Conservation (phyloP, 2,888 invertebrate genomes). For the Ormyrus thymus region DNA sequence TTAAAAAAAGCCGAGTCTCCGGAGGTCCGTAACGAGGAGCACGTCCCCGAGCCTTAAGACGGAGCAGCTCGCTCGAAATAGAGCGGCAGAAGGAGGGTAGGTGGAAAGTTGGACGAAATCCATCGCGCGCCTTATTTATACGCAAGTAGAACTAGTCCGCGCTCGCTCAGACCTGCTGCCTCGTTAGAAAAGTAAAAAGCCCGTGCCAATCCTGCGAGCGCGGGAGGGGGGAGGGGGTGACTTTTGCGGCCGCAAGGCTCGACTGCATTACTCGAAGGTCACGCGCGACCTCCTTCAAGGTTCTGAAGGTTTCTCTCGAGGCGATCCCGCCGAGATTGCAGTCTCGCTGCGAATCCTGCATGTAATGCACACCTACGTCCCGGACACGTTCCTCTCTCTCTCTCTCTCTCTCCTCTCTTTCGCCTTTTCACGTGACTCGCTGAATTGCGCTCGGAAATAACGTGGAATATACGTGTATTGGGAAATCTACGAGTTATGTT, state of each 20-base stretch:
- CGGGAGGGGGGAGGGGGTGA: not conserved
- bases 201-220: slow-evolving; percentile 43
- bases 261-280: slow-evolving; percentile 56
- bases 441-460: no score
- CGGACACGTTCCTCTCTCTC: slow-evolving; percentile 3
- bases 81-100: not conserved
- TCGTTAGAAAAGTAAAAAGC: slow-evolving; percentile 49
- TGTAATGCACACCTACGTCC: not conserved
- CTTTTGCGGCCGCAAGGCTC: slow-evolving; percentile 7
- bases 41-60: not conserved
- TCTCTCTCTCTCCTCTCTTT: slow-evolving; percentile 2
- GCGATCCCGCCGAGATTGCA: slow-evolving; percentile 55
- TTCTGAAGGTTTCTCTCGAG: slow-evolving; percentile 53
- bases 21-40: not conserved
- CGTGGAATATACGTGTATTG: no score
- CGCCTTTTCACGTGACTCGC: not conserved
- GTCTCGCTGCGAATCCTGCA: slow-evolving; percentile 53
- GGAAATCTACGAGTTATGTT: no score
- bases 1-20: no score
- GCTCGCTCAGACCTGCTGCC: slow-evolving; percentile 29
- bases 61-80: slow-evolving; percentile 10
- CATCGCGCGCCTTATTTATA: slow-evolving; percentile 21
- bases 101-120: slow-evolving; percentile 47
- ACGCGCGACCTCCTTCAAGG: slow-evolving; percentile 45
- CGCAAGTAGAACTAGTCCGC: slow-evolving; percentile 40